Evolutionary conservation across 1,140 invertebrate species (phyloP).

Genomic region (Streblospio benedicti): DNA sequence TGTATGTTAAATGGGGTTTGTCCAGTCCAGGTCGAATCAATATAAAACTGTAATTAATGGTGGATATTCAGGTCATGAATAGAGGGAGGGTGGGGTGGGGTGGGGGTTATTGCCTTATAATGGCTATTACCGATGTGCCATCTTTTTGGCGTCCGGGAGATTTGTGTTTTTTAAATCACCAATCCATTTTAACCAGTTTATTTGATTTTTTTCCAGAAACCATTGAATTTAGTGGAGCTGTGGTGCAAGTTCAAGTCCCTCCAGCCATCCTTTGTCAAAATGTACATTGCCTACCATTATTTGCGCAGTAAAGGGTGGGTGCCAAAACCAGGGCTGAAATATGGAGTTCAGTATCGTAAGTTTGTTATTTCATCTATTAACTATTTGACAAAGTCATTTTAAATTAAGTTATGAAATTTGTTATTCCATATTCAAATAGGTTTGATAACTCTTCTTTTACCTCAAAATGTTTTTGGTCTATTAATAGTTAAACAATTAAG

Average conservation of each 20-base stretch:
- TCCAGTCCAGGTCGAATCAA: too few species aligned
- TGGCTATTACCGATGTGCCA: neutral
- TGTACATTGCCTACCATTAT: constrained; percentile 76
- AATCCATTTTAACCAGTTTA: neutral
- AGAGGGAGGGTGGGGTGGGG: neutral
- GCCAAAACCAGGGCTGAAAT: constrained; percentile 77
- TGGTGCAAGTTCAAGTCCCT: constrained; percentile 58
- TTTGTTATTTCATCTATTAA: neutral
- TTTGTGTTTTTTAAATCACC: neutral
- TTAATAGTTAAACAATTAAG: neutral
- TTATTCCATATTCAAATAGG: neutral
- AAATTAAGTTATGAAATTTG: neutral
- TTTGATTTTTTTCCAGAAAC: constrained; percentile 26
- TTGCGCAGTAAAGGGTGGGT: constrained; percentile 81
- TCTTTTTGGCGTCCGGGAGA: neutral
- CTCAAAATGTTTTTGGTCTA: neutral
- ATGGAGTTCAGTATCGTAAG: constrained; percentile 79
- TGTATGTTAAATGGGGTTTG: too few species aligned
- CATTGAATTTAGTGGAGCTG: constrained; percentile 53
- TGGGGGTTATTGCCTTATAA: constrained; percentile 5
- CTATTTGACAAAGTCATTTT: neutral
- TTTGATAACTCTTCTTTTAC: neutral
- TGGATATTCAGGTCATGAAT: too few species aligned
- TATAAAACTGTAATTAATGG: too few species aligned
- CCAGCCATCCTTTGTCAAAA: constrained; percentile 60